Percentiles rank a stretch among this genome's conserved stretches.
Conservation (phyloP, 2,113 vertebrate species). For the Plectropomus leopardus region DNA sequence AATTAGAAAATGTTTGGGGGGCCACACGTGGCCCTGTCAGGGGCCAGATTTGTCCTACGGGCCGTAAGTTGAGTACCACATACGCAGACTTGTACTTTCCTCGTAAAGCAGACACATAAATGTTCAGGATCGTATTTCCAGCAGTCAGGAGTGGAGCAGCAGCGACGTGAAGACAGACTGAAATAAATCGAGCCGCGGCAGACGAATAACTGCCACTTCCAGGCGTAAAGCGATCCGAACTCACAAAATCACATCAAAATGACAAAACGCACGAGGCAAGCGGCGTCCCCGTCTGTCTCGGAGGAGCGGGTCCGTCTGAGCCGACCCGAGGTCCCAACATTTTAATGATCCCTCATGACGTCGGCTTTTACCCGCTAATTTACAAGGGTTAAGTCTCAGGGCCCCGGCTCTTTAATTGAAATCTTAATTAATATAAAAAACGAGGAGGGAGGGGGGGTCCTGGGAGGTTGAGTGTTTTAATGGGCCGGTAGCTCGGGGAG, state of each 20-base stretch:
- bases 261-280: background rate
- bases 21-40: too few relatives aligned
- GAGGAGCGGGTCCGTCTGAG: constrained; percentile 3
- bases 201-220: background rate
- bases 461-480: constrained; percentile 35
- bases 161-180: background rate
- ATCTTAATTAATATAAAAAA: constrained; percentile 72
- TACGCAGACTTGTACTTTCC: too few relatives aligned
- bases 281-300: background rate
- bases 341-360: constrained; percentile 46
- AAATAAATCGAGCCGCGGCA: background rate
- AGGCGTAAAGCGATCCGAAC: background rate
- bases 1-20: too few relatives aligned
- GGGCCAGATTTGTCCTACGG: too few relatives aligned
- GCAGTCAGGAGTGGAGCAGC: background rate
- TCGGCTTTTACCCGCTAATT: constrained; percentile 84
- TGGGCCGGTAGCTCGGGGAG: constrained; percentile 30
- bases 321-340: constrained; percentile 12
- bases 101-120: background rate
- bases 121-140: background rate
- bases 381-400: constrained; percentile 60
- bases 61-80: too few relatives aligned
- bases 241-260: constrained; percentile 1
- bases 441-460: background rate
- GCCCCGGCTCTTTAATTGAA: constrained; percentile 66